A percentile compares a stretch with the other conserved stretches of the same genome.
phyloP scores from a whole-genome alignment of 2,113 vertebrate genomes.

The Macrotis lagotis region DNA sequence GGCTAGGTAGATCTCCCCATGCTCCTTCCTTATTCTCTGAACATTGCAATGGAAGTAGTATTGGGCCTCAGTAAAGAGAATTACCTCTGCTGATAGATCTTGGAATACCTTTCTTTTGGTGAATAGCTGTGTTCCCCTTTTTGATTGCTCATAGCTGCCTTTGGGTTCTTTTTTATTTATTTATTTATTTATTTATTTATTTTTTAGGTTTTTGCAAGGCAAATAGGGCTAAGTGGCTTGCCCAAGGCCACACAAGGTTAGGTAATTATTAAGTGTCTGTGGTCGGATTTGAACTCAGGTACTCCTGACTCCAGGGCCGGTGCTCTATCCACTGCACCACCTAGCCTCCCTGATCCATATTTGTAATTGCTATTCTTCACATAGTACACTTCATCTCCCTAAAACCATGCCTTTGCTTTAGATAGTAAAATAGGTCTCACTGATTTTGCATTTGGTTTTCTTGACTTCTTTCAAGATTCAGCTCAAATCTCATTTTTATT shows the following conservation, averaged over 20 bases:
- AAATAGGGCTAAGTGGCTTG: too few relatives aligned
- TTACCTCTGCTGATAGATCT: neutral
- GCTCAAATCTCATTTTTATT: neutral
- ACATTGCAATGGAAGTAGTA: neutral
- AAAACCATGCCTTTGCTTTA: neutral
- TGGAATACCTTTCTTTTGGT: neutral
- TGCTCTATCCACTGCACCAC: too few relatives aligned
- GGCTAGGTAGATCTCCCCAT: neutral
- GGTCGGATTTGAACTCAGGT: too few relatives aligned
- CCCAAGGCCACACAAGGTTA: too few relatives aligned
- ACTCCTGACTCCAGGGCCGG: too few relatives aligned
- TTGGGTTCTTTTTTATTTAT: neutral
- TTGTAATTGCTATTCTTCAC: neutral
- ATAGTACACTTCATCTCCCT: neutral
- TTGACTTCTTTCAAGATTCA: neutral
- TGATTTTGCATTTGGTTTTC: neutral
- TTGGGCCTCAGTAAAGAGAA: neutral
- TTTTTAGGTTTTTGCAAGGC: neutral
- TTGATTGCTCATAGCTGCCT: neutral
- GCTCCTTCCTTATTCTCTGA: neutral
- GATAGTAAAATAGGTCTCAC: neutral
- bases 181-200: too few relatives aligned
- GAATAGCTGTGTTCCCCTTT: neutral
- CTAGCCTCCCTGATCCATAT: neutral
- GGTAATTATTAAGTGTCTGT: too few relatives aligned